Percentiles rank a stretch among this genome's conserved stretches.
Conservation (phyloP, 2,797 vertebrate genomes). For the Microcaecilia unicolor region DNA sequence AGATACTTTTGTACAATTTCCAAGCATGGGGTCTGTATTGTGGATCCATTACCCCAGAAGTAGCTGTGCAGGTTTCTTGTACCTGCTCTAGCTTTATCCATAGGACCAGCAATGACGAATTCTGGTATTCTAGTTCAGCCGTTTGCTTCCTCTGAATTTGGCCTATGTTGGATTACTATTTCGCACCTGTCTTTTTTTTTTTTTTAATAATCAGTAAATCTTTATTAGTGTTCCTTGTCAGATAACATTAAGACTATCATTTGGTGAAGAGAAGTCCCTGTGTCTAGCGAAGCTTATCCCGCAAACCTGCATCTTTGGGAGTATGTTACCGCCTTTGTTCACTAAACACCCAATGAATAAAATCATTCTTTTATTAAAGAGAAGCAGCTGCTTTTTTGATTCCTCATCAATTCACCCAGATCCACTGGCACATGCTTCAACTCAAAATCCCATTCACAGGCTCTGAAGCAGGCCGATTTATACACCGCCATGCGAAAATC, state of each 20-base stretch:
- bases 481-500: constrained; percentile 48
- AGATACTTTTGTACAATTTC: too few species aligned
- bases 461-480: constrained; percentile 48
- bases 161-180: too few species aligned
- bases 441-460: constrained; percentile 37
- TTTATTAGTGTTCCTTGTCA: neutral
- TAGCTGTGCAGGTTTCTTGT: too few species aligned
- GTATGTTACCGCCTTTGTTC: constrained; percentile 2
- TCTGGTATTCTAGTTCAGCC: too few species aligned
- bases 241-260: neutral
- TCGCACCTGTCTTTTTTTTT: neutral
- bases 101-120: too few species aligned
- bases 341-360: constrained; percentile 45
- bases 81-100: too few species aligned
- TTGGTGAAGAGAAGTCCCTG: constrained; percentile 6
- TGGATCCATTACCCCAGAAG: too few species aligned
- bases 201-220: neutral
- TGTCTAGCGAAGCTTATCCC: constrained; percentile 1
- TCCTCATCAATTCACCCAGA: constrained; percentile 4
- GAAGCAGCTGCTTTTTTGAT: constrained; percentile 49
- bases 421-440: constrained; percentile 44
- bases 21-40: too few species aligned
- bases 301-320: constrained; percentile 11
- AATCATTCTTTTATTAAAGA: constrained; percentile 52
- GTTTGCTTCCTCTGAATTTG: too few species aligned